phyloP scores from a whole-genome alignment of 2,797 vertebrate species.

The Buceros bicornis region DNA sequence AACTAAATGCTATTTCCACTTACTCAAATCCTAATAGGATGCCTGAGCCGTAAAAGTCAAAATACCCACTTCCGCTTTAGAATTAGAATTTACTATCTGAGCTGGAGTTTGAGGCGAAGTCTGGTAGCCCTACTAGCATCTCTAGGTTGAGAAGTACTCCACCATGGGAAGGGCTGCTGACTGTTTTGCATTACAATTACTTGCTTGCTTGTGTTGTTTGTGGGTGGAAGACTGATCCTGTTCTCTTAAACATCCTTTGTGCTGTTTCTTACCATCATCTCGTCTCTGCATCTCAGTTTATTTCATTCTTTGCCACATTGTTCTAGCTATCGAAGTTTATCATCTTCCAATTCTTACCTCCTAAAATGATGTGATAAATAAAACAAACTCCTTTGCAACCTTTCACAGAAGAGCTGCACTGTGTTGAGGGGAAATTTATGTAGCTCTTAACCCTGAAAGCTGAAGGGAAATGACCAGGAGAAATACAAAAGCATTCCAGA shows the following conservation, averaged over 20 bases:
- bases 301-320: conserved; percentile 21
- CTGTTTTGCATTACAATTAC: background rate
- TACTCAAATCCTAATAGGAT: background rate
- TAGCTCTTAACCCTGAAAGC: conserved; percentile 7
- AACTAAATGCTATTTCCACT: background rate
- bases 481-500: background rate
- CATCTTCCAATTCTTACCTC: background rate
- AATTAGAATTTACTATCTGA: background rate
- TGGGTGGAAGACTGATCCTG: background rate
- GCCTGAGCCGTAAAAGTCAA: background rate
- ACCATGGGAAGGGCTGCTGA: background rate
- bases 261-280: background rate
- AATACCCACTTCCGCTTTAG: background rate
- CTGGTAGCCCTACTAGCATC: background rate
- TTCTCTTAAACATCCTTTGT: background rate
- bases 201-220: background rate
- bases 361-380: conserved; percentile 57
- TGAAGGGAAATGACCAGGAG: background rate
- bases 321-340: background rate
- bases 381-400: conserved; percentile 29
- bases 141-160: background rate
- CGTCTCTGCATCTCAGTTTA: background rate
- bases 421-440: conserved; percentile 6
- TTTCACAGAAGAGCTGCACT: conserved; percentile 3
- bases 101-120: background rate